phyloP scores from a whole-genome alignment of 2,113 vertebrate genomes.

The Blennius ocellaris region DNA sequence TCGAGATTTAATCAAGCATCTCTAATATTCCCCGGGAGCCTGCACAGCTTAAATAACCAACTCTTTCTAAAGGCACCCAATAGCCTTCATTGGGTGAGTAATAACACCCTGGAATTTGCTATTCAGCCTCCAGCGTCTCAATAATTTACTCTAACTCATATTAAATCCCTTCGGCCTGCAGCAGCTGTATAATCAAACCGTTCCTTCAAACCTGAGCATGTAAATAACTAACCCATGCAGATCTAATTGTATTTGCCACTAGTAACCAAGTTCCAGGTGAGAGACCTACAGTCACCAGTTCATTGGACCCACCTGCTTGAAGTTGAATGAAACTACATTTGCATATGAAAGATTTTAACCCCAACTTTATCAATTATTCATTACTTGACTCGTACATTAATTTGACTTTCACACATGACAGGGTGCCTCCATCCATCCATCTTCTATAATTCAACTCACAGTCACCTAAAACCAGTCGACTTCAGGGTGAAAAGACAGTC shows the following conservation, averaged over 20 bases:
- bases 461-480: too few species aligned
- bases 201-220: conserved; percentile 9
- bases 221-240: conserved; percentile 14
- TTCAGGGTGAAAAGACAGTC: too few species aligned
- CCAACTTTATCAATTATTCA: not conserved
- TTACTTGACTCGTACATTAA: not conserved
- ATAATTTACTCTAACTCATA: conserved; percentile 61
- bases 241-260: conserved; percentile 37
- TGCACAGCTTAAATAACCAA: conserved; percentile 58
- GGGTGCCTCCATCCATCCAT: not conserved
- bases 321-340: not conserved
- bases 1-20: conserved; percentile 59
- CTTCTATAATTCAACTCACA: too few species aligned
- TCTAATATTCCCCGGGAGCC: conserved; percentile 56
- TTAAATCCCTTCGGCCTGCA: conserved; percentile 47
- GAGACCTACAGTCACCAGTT: conserved; percentile 17
- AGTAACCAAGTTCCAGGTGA: conserved; percentile 3
- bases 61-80: conserved; percentile 37
- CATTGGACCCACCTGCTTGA: not conserved
- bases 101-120: conserved; percentile 52
- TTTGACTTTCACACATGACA: conserved; percentile 16
- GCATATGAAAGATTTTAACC: not conserved
- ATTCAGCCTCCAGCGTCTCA: conserved; percentile 51
- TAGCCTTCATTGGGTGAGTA: conserved; percentile 51
- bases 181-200: conserved; percentile 49